phyloP scores from a whole-genome alignment of 2,113 vertebrate genomes.

The Turnix velox region DNA sequence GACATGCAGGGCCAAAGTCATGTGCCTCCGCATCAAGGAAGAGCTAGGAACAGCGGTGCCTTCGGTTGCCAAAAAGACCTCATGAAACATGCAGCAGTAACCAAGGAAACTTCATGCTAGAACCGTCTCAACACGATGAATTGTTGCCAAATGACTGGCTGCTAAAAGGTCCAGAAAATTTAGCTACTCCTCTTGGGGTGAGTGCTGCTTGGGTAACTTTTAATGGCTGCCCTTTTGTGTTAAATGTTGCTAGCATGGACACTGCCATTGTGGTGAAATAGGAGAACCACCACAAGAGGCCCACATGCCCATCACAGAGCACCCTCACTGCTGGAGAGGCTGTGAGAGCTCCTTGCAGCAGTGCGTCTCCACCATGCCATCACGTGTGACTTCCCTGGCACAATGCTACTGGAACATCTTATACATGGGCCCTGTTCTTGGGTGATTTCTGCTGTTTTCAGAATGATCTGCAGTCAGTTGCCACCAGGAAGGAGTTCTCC shows the following conservation, averaged over 20 bases:
- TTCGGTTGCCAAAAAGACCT: neutral
- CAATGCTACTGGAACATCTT: rapidly evolving
- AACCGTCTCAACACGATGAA: neutral
- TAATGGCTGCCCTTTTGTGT: neutral
- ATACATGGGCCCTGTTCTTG: rapidly evolving
- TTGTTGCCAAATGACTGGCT: neutral
- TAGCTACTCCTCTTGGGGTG: neutral
- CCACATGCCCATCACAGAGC: rapidly evolving
- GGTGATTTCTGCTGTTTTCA: neutral
- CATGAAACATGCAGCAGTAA: neutral
- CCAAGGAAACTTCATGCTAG: conserved; percentile 33
- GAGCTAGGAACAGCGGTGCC: neutral
- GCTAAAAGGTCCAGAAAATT: neutral
- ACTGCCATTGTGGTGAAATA: rapidly evolving
- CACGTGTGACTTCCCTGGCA: neutral
- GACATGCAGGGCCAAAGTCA: neutral
- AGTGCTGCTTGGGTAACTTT: neutral
- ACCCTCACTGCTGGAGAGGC: neutral
- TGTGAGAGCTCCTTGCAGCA: rapidly evolving
- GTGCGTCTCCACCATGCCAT: rapidly evolving
- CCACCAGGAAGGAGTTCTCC: rapidly evolving
- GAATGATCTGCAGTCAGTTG: rapidly evolving
- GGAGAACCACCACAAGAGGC: neutral
- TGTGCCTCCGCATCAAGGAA: neutral
- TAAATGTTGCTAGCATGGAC: neutral